Percentiles rank a stretch among this genome's conserved stretches.
phyloP scores from a whole-genome alignment of 2,797 vertebrate species.

The Propithecus perrieri region DNA sequence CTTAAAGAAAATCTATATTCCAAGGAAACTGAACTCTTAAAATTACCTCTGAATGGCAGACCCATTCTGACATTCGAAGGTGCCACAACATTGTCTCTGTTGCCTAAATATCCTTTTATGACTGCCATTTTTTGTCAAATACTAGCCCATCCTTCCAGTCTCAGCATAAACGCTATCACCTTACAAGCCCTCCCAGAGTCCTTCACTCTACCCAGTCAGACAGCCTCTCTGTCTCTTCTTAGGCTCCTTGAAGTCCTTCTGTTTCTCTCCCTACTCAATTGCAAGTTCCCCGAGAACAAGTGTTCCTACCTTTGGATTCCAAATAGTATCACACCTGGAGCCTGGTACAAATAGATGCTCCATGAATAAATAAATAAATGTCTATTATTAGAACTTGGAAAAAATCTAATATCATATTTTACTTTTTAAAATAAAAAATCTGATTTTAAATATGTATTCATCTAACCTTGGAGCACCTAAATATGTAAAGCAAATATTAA shows the following conservation, averaged over 20 bases:
- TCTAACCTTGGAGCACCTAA: not conserved
- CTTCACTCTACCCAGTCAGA: not conserved
- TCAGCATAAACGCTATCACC: not conserved
- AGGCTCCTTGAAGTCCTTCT: not conserved
- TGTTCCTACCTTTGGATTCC: not conserved
- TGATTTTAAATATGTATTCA: not conserved
- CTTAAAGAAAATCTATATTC: not conserved
- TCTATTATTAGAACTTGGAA: not conserved
- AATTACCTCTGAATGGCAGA: not conserved
- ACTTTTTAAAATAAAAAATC: not conserved
- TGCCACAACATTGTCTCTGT: not conserved
- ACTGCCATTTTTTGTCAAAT: not conserved
- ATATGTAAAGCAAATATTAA: not conserved
- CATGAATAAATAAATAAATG: not conserved
- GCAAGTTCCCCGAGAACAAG: not conserved
- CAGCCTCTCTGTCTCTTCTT: not conserved
- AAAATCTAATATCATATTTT: not conserved
- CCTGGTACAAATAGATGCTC: not conserved
- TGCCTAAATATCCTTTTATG: not conserved
- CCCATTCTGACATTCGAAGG: not conserved
- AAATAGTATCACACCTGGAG: not conserved
- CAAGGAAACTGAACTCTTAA: not conserved
- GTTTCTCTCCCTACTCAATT: not conserved
- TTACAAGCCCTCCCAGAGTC: not conserved
- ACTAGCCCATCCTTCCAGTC: not conserved